Percentiles rank a stretch among this genome's conserved stretches.
Evolutionary conservation across 2,888 invertebrate species (phyloP).

Genomic region (Sinopyrophorus schimmeli): DNA sequence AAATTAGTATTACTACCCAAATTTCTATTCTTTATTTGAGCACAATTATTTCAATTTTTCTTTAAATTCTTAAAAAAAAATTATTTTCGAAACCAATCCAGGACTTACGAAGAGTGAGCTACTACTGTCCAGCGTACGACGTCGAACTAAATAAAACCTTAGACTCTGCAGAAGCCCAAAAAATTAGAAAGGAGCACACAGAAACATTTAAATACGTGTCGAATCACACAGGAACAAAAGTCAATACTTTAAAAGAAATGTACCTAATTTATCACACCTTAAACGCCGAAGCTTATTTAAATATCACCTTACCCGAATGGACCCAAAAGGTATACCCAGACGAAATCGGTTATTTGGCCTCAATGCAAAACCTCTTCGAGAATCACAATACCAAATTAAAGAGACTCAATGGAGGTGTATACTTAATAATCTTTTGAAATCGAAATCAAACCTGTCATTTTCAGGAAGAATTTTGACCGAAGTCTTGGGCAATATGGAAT

Average conservation of each 20-base stretch:
- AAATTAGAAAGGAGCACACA: constrained; percentile 2
- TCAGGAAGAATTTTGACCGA: constrained; percentile 46
- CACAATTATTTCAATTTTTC: no score
- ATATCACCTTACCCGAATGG: constrained; percentile 56
- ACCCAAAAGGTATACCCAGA: constrained; percentile 48
- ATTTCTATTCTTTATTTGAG: no score
- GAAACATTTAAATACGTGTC: background rate
- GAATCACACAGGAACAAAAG: constrained; percentile 38
- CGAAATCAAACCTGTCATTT: constrained; percentile 11
- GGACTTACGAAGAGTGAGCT: constrained; percentile 41
- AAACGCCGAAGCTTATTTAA: constrained; percentile 47
- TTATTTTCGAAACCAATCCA: no score
- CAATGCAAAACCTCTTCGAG: constrained; percentile 53
- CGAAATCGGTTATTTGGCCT: constrained; percentile 48
- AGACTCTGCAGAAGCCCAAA: background rate
- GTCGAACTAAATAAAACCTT: constrained; percentile 1
- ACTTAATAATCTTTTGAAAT: no score
- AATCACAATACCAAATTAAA: constrained; percentile 50
- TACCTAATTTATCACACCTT: constrained; percentile 50
- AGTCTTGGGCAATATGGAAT: constrained; percentile 44
- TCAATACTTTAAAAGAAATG: constrained; percentile 41
- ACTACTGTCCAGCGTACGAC: constrained; percentile 44
- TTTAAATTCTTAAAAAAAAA: no score
- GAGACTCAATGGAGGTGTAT: constrained; percentile 55
- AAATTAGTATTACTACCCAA: no score